Evolutionary conservation across 2,888 invertebrate species (phyloP).

Genomic region (Caenorhabditis zanzibari): DNA sequence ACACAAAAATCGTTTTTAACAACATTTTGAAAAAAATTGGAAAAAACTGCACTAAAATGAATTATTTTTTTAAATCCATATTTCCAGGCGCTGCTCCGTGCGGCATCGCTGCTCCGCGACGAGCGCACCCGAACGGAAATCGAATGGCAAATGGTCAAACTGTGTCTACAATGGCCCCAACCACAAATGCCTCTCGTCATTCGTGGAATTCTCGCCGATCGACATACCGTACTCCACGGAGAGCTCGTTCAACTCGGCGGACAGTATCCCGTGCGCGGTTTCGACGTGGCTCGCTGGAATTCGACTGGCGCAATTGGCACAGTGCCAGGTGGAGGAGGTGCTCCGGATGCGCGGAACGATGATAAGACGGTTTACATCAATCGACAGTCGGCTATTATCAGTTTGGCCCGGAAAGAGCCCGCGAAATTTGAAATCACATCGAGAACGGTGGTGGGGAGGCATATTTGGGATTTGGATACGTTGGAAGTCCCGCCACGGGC

Average conservation of each 20-base stretch:
- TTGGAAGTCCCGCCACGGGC: constrained; percentile 33
- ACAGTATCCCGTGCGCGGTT: constrained; percentile 80
- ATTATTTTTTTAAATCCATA: too few species aligned
- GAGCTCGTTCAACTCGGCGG: constrained; percentile 74
- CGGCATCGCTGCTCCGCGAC: constrained; percentile 65
- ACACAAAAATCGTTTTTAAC: too few species aligned
- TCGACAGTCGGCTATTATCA: constrained; percentile 62
- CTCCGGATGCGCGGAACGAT: background rate
- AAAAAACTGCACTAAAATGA: too few species aligned
- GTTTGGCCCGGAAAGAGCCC: background rate
- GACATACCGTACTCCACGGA: constrained; percentile 59
- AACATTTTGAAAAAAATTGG: too few species aligned
- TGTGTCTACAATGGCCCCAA: constrained; percentile 68
- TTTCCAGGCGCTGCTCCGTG: constrained; percentile 65
- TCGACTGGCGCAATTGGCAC: constrained; percentile 62
- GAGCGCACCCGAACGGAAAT: constrained; percentile 76
- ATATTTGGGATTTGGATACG: constrained; percentile 76
- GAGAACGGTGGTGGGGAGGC: constrained; percentile 78
- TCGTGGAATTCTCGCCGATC: constrained; percentile 65
- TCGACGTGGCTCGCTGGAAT: constrained; percentile 79
- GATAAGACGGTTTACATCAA: constrained; percentile 70
- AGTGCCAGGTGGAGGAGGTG: constrained; percentile 41
- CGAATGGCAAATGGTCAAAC: constrained; percentile 77
- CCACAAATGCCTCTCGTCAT: constrained; percentile 62
- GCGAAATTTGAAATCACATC: constrained; percentile 72